These are phyloP conservation scores for Trialeurodes vaporariorum DNA, from an alignment of 1,140 invertebrate species.

Conservation along the genomic window DNA sequence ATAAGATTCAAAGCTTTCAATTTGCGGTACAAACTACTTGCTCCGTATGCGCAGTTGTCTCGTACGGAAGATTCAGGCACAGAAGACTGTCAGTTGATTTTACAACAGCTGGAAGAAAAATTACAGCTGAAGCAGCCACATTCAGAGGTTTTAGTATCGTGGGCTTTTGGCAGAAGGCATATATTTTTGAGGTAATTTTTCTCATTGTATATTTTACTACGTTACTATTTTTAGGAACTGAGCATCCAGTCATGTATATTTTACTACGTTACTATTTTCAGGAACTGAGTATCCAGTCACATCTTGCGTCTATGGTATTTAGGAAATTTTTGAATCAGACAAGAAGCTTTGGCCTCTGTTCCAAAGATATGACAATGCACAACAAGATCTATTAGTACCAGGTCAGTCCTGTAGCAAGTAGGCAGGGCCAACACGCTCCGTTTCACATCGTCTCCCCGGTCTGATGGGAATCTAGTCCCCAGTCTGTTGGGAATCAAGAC, in stretches of 20 bases:
- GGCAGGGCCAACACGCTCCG: too few relatives aligned
- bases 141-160: conserved; percentile 48
- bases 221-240: background rate
- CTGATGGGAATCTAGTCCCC: too few relatives aligned
- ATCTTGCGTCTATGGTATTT: too few relatives aligned
- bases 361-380: too few relatives aligned
- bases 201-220: background rate
- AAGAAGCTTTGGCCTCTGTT: too few relatives aligned
- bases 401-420: too few relatives aligned
- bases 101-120: conserved; percentile 45
- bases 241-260: background rate
- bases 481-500: too few relatives aligned
- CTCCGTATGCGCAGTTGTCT: conserved; percentile 58
- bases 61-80: conserved; percentile 66
- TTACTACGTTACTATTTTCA: background rate
- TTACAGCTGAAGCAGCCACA: conserved; percentile 28
- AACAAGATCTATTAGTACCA: too few relatives aligned
- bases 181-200: conserved; percentile 68
- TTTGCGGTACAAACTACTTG: conserved; percentile 66
- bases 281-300: too few relatives aligned
- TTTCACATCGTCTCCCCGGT: too few relatives aligned
- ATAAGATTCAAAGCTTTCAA: conserved; percentile 94
- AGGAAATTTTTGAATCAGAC: too few relatives aligned
- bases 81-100: conserved; percentile 65
- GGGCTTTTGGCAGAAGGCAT: conserved; percentile 85